Percentiles rank a stretch among this genome's conserved stretches.
Conservation (phyloP, 2,797 vertebrate species). For the Perodicticus potto region DNA sequence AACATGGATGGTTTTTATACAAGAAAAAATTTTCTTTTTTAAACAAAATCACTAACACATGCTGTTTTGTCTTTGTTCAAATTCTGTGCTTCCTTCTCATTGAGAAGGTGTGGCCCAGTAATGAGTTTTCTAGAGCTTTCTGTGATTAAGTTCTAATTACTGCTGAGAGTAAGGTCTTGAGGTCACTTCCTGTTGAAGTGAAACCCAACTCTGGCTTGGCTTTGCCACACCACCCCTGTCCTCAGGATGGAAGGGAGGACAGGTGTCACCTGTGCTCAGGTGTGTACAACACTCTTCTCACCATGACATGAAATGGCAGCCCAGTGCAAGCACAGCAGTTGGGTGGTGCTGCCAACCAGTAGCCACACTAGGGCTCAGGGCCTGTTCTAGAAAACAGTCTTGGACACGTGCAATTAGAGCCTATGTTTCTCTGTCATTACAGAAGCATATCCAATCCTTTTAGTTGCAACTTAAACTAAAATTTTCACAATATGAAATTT, state of each 20-base stretch:
- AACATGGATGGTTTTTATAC: not conserved
- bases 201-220: not conserved
- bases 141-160: not conserved
- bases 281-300: accelerated
- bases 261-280: not conserved
- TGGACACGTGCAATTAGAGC: slow-evolving; percentile 67
- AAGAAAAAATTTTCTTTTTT: not conserved
- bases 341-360: not conserved
- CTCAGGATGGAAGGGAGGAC: not conserved
- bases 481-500: slow-evolving; percentile 87
- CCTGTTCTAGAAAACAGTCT: slow-evolving; percentile 69
- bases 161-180: not conserved
- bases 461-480: slow-evolving; percentile 83
- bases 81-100: not conserved
- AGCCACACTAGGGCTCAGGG: not conserved
- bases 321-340: not conserved
- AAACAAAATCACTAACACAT: not conserved
- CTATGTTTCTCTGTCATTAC: slow-evolving; percentile 46
- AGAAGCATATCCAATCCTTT: slow-evolving; percentile 78
- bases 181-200: not conserved
- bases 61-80: not conserved
- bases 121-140: not conserved
- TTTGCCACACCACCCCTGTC: accelerated
- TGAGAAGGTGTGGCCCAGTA: not conserved
- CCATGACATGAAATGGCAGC: accelerated